Percentiles rank a stretch among this genome's conserved stretches.
Conservation (phyloP, 2,113 vertebrate genomes). For the Toxostoma redivivum region DNA sequence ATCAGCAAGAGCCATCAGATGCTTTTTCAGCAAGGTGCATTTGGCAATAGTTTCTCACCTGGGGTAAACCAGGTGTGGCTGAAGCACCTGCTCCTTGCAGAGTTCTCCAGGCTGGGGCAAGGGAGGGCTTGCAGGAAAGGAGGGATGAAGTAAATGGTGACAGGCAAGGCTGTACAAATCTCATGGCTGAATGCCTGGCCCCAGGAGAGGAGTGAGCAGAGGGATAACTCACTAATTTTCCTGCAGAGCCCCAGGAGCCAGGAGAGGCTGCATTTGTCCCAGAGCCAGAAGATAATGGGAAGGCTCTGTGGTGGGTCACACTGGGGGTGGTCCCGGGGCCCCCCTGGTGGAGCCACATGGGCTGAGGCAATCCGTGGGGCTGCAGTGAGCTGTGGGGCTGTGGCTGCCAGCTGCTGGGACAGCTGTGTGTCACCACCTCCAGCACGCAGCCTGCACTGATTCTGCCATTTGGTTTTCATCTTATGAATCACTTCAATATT, state of each 20-base stretch:
- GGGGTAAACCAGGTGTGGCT: not conserved
- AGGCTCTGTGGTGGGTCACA: not conserved
- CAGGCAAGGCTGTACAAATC: not conserved
- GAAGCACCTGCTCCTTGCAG: not conserved
- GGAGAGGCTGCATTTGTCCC: not conserved
- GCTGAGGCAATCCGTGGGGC: accelerated
- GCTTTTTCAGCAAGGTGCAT: not conserved
- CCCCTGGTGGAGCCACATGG: accelerated
- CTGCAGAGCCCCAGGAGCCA: not conserved
- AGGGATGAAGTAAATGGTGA: not conserved
- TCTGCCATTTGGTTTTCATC: not conserved
- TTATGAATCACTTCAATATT: not conserved
- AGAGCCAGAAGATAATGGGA: accelerated
- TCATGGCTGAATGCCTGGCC: not conserved
- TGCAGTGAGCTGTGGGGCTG: accelerated
- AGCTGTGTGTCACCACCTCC: accelerated
- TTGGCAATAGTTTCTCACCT: accelerated
- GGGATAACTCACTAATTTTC: not conserved
- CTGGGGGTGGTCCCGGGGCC: not conserved
- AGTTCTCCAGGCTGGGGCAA: not conserved
- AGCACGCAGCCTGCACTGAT: accelerated
- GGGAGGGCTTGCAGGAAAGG: not conserved
- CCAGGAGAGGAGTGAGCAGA: accelerated
- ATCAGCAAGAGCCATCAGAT: not conserved
- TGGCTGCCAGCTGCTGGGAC: not conserved